Evolutionary conservation across 1,140 invertebrate genomes (phyloP), one percentile per base, ranked within the genome.

Genomic region (Drosophila varians): DNA sequence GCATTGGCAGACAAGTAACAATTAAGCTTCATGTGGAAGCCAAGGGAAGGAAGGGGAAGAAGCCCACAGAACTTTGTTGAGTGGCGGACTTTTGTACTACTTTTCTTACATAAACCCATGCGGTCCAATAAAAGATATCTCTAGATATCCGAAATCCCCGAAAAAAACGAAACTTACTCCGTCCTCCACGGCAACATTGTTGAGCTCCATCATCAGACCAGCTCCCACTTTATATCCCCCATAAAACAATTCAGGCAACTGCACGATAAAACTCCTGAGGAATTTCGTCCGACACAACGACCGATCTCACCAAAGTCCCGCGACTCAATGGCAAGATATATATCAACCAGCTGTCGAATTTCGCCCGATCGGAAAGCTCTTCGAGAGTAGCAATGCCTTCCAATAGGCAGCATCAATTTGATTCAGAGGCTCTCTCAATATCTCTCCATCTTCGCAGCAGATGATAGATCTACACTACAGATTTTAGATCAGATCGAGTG

Each of bases 171-270:
- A 8, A 74, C 55, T 82, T 54, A 82, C 71, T 11, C 31, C 57
- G 28, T 69, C 47, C 14, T 74, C 72, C 26, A 80, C 21, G 12
- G 76, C 52, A 31, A 86, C 73, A 70, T 58, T 87, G 25, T 52
- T 70, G 0, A 86, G 46, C 52, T 86, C 80, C 80, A 86, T 83
- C n/a, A 61, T 61, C 31, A 43, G 12, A 11, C 23, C 21, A 69
- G 28, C 40, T n/a, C 23, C 18, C 34, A 56, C 55, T 56, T 69
- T 56, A 54, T 72, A 54, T 42, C 16, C 21, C 12, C 49, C 57
- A 69, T 73, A 74, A 58, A 66, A 21, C 43, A 48, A 79, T 38
- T 28, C 12, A 28, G 28, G 14, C 48, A 28, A 56, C 36, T 9
- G 36, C 8, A 28, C 26, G 12, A 12, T 34, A 31, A 45, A 16